These are phyloP conservation scores for Notamacropus eugenii DNA, from an alignment of 2,797 vertebrate species.

Conservation along the genomic window DNA sequence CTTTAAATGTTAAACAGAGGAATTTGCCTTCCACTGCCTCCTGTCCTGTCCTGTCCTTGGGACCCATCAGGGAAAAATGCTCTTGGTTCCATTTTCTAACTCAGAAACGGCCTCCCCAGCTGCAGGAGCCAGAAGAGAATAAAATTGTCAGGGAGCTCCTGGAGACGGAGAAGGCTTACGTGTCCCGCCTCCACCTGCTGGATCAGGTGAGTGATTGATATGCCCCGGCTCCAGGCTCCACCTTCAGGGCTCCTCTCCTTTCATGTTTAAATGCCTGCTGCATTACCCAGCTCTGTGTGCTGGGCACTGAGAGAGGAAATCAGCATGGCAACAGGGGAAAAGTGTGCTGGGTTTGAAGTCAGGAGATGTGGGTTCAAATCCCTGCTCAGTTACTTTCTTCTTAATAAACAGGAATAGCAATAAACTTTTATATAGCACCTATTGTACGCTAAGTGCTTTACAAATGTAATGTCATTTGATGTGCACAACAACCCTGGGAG, in stretches of 20 bases:
- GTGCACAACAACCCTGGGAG: neutral
- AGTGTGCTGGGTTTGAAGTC: neutral
- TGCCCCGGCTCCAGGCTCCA: fast-evolving
- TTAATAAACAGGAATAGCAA: neutral
- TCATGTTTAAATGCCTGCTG: neutral
- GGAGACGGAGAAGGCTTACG: slow-evolving; percentile 92
- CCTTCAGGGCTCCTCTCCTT: neutral
- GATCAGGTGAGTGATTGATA: slow-evolving; percentile 87
- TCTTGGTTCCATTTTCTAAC: fast-evolving
- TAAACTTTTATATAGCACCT: neutral
- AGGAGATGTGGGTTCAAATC: neutral
- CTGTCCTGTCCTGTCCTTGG: neutral
- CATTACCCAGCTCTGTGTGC: neutral
- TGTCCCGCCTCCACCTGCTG: slow-evolving; percentile 90
- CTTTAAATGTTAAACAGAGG: neutral
- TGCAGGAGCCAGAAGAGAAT: slow-evolving; percentile 85
- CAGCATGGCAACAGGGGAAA: neutral
- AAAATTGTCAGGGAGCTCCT: slow-evolving; percentile 90
- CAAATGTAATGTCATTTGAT: neutral
- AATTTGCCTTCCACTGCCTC: neutral
- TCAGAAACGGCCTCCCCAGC: neutral
- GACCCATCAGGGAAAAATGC: neutral
- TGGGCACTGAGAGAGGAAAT: neutral
- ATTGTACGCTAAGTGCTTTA: neutral
- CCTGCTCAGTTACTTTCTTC: neutral